Evolutionary conservation across 2,113 vertebrate genomes (phyloP).

Genomic region (Anarhynchus alexandrinus): DNA sequence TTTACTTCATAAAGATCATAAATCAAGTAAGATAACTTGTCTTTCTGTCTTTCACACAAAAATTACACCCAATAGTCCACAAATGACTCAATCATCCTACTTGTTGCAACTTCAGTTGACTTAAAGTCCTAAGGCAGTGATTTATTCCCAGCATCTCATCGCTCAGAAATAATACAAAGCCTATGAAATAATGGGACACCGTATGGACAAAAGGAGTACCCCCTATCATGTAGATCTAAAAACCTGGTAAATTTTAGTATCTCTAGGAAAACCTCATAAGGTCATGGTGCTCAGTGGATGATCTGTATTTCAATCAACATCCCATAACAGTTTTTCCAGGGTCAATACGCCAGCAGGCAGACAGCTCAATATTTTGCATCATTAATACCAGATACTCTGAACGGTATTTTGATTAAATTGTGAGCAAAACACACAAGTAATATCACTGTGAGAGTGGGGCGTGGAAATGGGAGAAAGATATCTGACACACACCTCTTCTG

Average conservation of each 20-base stretch:
- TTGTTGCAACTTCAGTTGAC: background rate
- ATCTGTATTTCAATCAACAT: background rate
- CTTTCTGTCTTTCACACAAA: background rate
- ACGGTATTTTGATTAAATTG: background rate
- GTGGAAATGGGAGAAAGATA: background rate
- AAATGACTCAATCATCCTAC: background rate
- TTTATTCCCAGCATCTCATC: background rate
- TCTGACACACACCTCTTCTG: background rate
- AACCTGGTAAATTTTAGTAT: background rate
- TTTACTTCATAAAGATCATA: background rate
- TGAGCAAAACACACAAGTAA: background rate
- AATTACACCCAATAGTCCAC: background rate
- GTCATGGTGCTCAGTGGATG: background rate
- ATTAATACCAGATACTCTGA: background rate
- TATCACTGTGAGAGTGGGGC: background rate
- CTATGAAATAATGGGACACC: background rate
- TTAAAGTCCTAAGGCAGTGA: background rate
- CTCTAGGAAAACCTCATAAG: background rate
- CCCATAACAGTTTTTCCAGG: background rate
- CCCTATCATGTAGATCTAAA: too few relatives aligned
- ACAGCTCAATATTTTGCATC: background rate
- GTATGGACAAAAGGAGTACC: background rate
- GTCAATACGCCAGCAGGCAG: background rate
- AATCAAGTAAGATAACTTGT: background rate
- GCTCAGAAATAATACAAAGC: background rate